Base-by-base conservation (phyloP, 2,888 invertebrate species). In the Apodemia zela region DNA sequence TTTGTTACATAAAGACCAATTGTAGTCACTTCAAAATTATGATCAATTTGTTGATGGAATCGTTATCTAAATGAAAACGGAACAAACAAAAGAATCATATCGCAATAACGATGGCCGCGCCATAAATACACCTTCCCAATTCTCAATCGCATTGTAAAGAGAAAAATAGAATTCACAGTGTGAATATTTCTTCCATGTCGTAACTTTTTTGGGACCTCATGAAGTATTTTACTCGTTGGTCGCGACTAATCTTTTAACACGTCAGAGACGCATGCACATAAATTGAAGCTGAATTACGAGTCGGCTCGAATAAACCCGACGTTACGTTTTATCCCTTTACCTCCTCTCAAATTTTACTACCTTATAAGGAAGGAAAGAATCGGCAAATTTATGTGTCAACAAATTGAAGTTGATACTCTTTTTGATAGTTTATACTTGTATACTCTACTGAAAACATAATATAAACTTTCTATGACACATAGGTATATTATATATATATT, bases 241-340 rank as follows among this genome's bases (percentile, higher is more conserved):
- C 72, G 74, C 77, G 77, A 85, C 85, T 88, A 89, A 90, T 89
- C 87, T 89, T 83, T 89, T 89, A 89, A 76, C 80, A 75, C 82
- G 85, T 88, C 87, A 84, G 76, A 84, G 77, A 84, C 85, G 87
- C 88, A 89, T 87, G 88, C 88, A 89, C 88, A 89, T 90, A 88
- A 89, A 89, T 89, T 79, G 76, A 73, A 68, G 71, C 73, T 84
- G 84, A 89, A 77, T 85, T 87, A 89, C 85, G 84, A 80, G 71
- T 76, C 72, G 72, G 76, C 77, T 79, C 76, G 73, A 82, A 77
- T 77, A 77, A 78, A 75, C 67, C 75, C 77, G 80, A 82, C 78
- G 79, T 74, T 73, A 69, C 76, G 68, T 74, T 79, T 79, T 80
- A 78, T 80, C 82, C 80, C 81, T 78, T 68, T 69, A 68, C 67